Base-by-base conservation (phyloP, 2,797 vertebrate genomes). In the Austrolebias charrua region DNA sequence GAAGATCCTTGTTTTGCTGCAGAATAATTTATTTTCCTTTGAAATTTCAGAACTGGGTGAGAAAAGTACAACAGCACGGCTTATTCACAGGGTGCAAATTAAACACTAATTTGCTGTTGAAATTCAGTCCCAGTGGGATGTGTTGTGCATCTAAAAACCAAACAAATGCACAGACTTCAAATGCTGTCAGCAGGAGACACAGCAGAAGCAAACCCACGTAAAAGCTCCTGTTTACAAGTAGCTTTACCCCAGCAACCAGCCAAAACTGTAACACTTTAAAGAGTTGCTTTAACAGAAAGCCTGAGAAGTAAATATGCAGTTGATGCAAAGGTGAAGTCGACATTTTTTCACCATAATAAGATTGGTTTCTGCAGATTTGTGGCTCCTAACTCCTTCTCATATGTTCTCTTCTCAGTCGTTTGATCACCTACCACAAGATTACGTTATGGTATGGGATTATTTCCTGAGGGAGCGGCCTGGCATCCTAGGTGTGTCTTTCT, bases 371-470 rank as follows among this genome's bases (percentile, higher is more conserved):
- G 75, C 52, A 88, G 89, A 91, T 92, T 90, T 90, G 80, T 65
- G 75, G 74, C 79, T 88, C 76, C 85, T 89, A 89, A 84, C 88
- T 92, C 70, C 71, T 80, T 80, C 71, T 90, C 79, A 69, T 82
- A 89, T 82, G 86, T 89, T 85, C 80, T 66, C 58, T 81, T 82
- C 80, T 76, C 75, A 70, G 84, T 82, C 75, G 89, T 92, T 93
- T 94, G 92, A 93, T 93, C 91, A 92, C 88, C 84, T 85, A 89
- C 92, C 88, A 89, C 11, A 58, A 87, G 90, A 93, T 93, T 92
- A 91, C 46, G 85, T 85, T 84, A 73, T 72, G 86, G 82, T 66
- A 75, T 38, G 19, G 88, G 90, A 93, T 94, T 92, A 92, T 69
- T 74, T 85, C 77, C 76, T 24, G 48, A 85, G 84, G 71, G 79